Evolutionary conservation across 2,113 vertebrate genomes (phyloP).

Genomic region (Ptilonorhynchus violaceus): DNA sequence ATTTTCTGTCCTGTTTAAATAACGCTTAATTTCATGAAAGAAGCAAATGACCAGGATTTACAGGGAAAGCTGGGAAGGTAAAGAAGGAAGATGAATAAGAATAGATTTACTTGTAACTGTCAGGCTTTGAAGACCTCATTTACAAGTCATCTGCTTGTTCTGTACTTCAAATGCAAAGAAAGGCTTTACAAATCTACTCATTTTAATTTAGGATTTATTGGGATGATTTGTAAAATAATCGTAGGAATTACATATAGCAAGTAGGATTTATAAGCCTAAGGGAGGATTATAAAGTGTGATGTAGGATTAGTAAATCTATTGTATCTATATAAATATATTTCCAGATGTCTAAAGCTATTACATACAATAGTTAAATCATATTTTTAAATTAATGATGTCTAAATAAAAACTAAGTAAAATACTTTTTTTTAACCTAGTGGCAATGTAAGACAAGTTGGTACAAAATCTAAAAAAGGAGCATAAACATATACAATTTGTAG

Average conservation of each 20-base stretch:
- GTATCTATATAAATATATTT: not conserved
- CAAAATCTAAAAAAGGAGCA: not conserved
- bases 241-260: not conserved
- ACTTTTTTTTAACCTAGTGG: not conserved
- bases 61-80: not conserved
- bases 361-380: not conserved
- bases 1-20: not conserved
- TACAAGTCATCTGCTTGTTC: not conserved
- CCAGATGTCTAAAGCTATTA: not conserved
- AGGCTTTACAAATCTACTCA: not conserved
- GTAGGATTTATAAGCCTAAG: not conserved
- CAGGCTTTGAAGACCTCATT: not conserved
- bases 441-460: not conserved
- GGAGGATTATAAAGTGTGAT: not conserved
- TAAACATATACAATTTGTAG: not conserved
- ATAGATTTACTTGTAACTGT: not conserved
- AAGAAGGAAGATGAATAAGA: not conserved
- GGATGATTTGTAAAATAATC: constrained; percentile 4
- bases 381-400: not conserved
- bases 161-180: not conserved
- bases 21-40: not conserved
- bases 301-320: not conserved
- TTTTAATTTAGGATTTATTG: constrained; percentile 30
- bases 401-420: not conserved
- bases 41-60: not conserved